Evolutionary conservation across 2,888 invertebrate species (phyloP).

Genomic region (Hydriomena furcata): DNA sequence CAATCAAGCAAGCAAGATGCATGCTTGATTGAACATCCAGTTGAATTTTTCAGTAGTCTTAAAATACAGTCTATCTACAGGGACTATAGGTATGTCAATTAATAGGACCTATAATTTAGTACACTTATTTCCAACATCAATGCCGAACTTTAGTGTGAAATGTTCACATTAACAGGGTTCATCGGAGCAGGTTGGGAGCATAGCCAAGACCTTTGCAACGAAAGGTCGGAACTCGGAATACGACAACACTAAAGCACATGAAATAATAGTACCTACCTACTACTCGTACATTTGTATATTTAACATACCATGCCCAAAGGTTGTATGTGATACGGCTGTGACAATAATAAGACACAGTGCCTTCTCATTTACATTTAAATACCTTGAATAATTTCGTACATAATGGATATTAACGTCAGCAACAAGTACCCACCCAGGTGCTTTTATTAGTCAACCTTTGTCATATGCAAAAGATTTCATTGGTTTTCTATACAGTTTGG

Average conservation of each 20-base stretch:
- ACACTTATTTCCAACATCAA: too few relatives aligned
- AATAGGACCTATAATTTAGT: too few relatives aligned
- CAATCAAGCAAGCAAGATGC: too few relatives aligned
- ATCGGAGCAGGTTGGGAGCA: slow-evolving; percentile 3
- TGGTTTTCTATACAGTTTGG: too few relatives aligned
- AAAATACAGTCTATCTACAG: too few relatives aligned
- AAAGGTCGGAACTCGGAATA: slow-evolving; percentile 8
- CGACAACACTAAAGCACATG: not conserved
- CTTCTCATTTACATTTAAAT: slow-evolving; percentile 6
- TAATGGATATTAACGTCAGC: not conserved
- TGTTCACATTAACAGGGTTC: slow-evolving; percentile 14
- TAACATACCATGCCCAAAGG: slow-evolving; percentile 5
- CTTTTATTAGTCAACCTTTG: too few relatives aligned
- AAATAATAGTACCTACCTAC: not conserved
- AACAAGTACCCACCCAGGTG: not conserved
- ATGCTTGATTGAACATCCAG: too few relatives aligned
- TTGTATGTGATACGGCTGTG: slow-evolving; percentile 1
- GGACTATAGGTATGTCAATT: too few relatives aligned
- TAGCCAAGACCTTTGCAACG: slow-evolving; percentile 19
- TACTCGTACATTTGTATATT: too few relatives aligned
- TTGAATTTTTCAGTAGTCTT: too few relatives aligned
- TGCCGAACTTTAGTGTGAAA: slow-evolving; percentile 4
- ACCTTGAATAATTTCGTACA: not conserved
- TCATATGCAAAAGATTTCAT: too few relatives aligned
- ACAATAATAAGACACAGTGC: not conserved